Conservation (phyloP, 2,888 invertebrate genomes). For the Toxonevra muliebris region DNA sequence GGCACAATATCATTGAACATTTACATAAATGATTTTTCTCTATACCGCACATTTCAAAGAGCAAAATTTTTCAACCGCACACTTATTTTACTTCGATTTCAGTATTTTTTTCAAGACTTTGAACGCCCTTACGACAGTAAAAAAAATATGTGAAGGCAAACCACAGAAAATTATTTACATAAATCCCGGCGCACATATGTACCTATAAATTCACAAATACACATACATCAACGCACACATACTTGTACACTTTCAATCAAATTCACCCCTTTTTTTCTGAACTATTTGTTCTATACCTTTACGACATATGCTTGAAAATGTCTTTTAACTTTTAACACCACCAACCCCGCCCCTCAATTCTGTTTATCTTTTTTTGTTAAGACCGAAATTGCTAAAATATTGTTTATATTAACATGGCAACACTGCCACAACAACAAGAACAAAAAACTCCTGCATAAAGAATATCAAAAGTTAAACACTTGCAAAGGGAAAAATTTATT, state of each 20-base stretch:
- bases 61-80: too few species aligned
- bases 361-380: not conserved
- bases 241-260: not conserved
- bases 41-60: too few species aligned
- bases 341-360: not conserved
- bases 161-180: conserved; percentile 5
- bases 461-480: conserved; percentile 1
- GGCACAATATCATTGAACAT: too few species aligned
- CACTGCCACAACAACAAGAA: conserved; percentile 1
- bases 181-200: too few species aligned
- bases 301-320: too few species aligned
- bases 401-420: conserved; percentile 10
- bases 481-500: not conserved
- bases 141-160: not conserved
- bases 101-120: too few species aligned
- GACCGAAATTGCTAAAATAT: not conserved
- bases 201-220: not conserved
- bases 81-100: too few species aligned
- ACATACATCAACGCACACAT: not conserved
- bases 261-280: not conserved
- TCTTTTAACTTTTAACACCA: not conserved
- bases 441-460: not conserved
- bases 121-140: not conserved
- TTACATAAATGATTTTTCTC: too few species aligned
- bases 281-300: too few species aligned